Evolutionary conservation across 1,140 invertebrate species (phyloP), one percentile per base, ranked within the genome.

Genomic region (Lepidurus apus): DNA sequence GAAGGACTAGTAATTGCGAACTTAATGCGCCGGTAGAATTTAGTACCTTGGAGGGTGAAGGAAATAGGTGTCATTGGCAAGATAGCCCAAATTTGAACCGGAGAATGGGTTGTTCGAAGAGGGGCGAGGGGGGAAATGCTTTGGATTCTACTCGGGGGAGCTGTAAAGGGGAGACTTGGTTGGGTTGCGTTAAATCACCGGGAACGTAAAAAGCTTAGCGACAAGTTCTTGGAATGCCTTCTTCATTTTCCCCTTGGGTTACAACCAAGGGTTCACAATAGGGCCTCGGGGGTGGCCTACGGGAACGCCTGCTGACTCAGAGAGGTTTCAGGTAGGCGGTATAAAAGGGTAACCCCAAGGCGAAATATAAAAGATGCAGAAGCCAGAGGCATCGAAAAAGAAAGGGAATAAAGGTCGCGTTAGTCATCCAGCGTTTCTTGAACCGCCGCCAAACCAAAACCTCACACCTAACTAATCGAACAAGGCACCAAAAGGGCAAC

Each of bases 401-500:
- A 65, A 21, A 21, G 21, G 53, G 53, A 21, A n/a, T 13, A 65
- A 65, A 65, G 53, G 53, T 65, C 53, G 21, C 34, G 53, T 65
- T 47, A 47, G 45, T 47, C 21, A 65, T 13, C 53, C 13, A 65
- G 34, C 53, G 53, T n/a, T n/a, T 17, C 17, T 65, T 65, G 53
- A 21, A 21, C 9, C 9, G 8, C 8, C 1, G 53, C 53, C 53
- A 65, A 65, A 65, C 53, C 53, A 21, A 65, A 34, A 65, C 53
- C 53, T 65, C 53, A 65, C 53, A 65, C 53, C 53, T 65, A 65
- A 65, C 53, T 65, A n/a, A 65, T 65, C 53, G 53, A 21, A 65
- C n/a, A 21, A 65, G 53, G 53, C 2, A 65, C 53, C 53, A 21
- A 65, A 21, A 65, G 53, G 21, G 17, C 53, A 65, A 65, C 17